Conservation (phyloP, 2,113 vertebrate genomes). For the Felis catus region F.catus_Fca126_mat1.0 CM031421.1:112558001-112558500, state of each 20-base stretch:
- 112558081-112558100: no score
- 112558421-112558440: rapidly evolving
- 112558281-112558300: neutral
- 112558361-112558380: neutral
- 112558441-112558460: neutral
- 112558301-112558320: neutral
- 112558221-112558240: rapidly evolving
- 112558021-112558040: no score
- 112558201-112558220: rapidly evolving
- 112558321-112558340: rapidly evolving
- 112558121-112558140: no score
- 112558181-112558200: no score
- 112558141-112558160: no score
- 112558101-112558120: no score
- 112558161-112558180: no score
- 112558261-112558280: neutral
- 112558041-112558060: no score
- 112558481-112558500: no score
- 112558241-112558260: rapidly evolving
- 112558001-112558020: no score
- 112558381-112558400: rapidly evolving
- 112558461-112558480: no score
- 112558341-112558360: neutral
- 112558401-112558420: neutral
- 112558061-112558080: no score